These are phyloP conservation scores for Holocentrus rufus DNA, from an alignment of 2,797 vertebrate genomes.

Conservation along the genomic window DNA sequence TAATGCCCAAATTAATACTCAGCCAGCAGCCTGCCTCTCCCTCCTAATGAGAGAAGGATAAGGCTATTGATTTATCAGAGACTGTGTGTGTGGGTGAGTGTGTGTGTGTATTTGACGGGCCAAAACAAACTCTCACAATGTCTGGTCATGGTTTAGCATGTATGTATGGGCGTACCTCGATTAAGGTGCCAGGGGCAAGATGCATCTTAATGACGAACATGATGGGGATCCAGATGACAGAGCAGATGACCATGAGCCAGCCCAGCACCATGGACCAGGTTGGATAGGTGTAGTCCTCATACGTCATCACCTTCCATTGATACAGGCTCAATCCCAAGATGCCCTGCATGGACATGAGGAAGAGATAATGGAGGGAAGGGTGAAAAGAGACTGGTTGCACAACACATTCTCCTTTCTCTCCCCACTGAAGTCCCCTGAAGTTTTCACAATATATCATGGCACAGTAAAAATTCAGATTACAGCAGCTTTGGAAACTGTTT, in stretches of 20 bases:
- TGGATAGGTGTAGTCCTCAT: constrained; percentile 95
- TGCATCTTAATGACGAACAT: constrained; percentile 99
- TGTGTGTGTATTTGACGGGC: background rate
- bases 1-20: constrained; percentile 61
- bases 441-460: too few relatives aligned
- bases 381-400: too few relatives aligned
- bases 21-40: constrained; percentile 45
- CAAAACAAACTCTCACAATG: constrained; percentile 38
- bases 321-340: constrained; percentile 96
- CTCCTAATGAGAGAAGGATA: constrained; percentile 61
- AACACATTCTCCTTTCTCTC: too few relatives aligned
- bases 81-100: constrained; percentile 6
- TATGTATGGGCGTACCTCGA: constrained; percentile 84
- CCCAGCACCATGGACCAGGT: constrained; percentile 98
- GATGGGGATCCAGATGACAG: constrained; percentile 98
- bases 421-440: too few relatives aligned
- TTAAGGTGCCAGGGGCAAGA: constrained; percentile 91
- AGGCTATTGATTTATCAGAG: constrained; percentile 60
- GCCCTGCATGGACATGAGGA: constrained; percentile 81
- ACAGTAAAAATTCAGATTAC: too few relatives aligned
- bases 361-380: background rate
- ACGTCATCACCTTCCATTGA: constrained; percentile 98
- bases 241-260: constrained; percentile 97
- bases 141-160: background rate
- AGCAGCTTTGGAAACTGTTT: too few relatives aligned